Evolutionary conservation across 2,113 vertebrate species (phyloP).

Genomic region (Pseudorasbora parva): DNA sequence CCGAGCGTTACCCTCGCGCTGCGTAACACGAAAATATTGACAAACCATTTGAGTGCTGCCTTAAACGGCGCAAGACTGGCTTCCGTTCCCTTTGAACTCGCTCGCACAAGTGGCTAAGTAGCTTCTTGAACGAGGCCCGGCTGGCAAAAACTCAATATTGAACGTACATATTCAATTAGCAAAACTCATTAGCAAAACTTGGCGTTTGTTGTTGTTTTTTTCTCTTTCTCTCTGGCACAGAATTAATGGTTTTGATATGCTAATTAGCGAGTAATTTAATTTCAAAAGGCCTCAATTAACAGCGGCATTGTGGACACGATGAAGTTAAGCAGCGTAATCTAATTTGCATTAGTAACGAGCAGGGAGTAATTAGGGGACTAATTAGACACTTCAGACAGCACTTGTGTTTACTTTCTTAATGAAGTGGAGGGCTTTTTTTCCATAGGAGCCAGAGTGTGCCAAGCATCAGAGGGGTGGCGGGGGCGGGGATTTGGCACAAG

Average conservation of each 20-base stretch:
- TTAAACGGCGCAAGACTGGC: constrained; percentile 67
- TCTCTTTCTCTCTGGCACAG: constrained; percentile 83
- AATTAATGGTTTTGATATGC: constrained; percentile 99
- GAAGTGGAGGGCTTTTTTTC: constrained; percentile 90
- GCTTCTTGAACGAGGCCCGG: constrained; percentile 68
- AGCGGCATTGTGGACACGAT: constrained; percentile 99
- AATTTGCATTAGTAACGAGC: constrained; percentile 99
- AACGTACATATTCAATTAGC: constrained; percentile 96
- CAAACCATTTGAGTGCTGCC: constrained; percentile 66
- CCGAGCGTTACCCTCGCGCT: constrained; percentile 52
- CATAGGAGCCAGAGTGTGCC: constrained; percentile 59
- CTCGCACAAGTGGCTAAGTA: constrained; percentile 53
- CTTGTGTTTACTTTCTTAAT: constrained; percentile 99
- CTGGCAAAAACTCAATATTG: constrained; percentile 72
- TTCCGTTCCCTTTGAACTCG: constrained; percentile 52
- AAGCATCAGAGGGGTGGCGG: constrained; percentile 52
- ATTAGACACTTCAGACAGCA: constrained; percentile 99
- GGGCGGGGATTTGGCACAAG: constrained; percentile 44
- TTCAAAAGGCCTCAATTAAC: constrained; percentile 99
- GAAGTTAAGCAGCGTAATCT: constrained; percentile 99
- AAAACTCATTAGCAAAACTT: constrained; percentile 99
- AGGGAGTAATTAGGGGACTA: constrained; percentile 99
- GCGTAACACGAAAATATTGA: constrained; percentile 67
- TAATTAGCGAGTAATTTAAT: constrained; percentile 99
- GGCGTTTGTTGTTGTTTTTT: constrained; percentile 94